A percentile compares a stretch with the other conserved stretches of the same genome.
These are phyloP conservation scores for Monochamus alternatus DNA, from an alignment of 2,888 invertebrate species.

Conservation along the genomic window DNA sequence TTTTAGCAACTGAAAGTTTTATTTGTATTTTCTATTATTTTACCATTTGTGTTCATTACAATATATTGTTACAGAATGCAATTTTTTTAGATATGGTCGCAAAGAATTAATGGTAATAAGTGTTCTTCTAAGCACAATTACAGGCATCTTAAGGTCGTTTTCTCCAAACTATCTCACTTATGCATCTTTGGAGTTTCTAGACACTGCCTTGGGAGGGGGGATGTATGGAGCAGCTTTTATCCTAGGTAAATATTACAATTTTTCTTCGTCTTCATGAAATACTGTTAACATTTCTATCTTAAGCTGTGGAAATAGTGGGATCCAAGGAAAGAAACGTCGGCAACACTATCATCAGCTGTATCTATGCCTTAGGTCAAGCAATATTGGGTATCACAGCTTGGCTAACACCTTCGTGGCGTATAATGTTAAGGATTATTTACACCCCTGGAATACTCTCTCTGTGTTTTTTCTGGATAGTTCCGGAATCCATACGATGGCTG, in stretches of 20 bases:
- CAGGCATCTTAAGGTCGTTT: conserved; percentile 80
- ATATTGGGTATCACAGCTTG: conserved; percentile 78
- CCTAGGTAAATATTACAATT: conserved; percentile 72
- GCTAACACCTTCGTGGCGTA: conserved; percentile 78
- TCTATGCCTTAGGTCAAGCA: conserved; percentile 79
- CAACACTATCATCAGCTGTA: conserved; percentile 78
- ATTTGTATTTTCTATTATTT: no score
- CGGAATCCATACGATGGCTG: conserved; percentile 84
- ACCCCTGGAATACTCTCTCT: conserved; percentile 80
- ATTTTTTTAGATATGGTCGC: conserved; percentile 73
- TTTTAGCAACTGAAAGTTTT: no score
- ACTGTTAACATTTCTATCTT: conserved; percentile 26
- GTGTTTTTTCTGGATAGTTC: conserved; percentile 77
- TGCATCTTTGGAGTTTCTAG: conserved; percentile 78
- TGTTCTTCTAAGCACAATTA: conserved; percentile 75
- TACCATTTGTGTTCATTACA: no score
- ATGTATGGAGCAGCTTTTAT: conserved; percentile 82
- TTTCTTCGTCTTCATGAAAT: background rate
- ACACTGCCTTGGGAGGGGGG: conserved; percentile 79
- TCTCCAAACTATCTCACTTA: conserved; percentile 80
- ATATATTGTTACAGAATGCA: conserved; percentile 7
- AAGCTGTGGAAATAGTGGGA: conserved; percentile 82
- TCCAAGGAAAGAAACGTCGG: conserved; percentile 80
- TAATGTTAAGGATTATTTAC: conserved; percentile 76
- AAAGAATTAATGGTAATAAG: conserved; percentile 74